Base-by-base conservation (phyloP, 2,888 invertebrate species). In the Ormia ochracea region DNA sequence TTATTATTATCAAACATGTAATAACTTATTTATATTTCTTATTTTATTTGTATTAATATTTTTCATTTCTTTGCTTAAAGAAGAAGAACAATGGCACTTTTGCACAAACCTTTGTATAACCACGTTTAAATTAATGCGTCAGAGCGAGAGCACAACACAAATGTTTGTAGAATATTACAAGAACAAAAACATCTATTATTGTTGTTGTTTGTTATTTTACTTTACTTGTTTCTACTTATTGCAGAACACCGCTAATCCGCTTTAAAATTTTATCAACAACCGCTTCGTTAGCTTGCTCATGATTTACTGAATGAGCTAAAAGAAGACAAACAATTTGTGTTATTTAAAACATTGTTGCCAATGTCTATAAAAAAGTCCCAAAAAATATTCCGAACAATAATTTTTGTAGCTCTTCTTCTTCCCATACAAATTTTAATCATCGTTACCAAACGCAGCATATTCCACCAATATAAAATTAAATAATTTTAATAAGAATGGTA, bases 81-180 rank as follows among this genome's bases (percentile, higher is more conserved):
- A 41, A 68, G 36, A 68, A 59, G 45, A 61, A 56, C 43, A 48
- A 17, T 19, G 33, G 31, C 72, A 75, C 72, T 72, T 79, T 76
- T 68, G 72, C 80, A 80, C 80, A 80, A 75, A 80, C 75, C 72
- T 76, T 72, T 72, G 31, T 58, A 19, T 12, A 48, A 70, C 50
- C 36, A 59, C 50, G 31, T 56, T 72, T 48, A 41, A 23, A 31
- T 36, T 7, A 72, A 63, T 72, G 58, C 43, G 80, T 63, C 73
- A 68, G 68, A 80, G 72, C 72, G 72, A 76, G 76, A 73, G 5
- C 54, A 80, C 80, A 72, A 58, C 61, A 78, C 65, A 36, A 41
- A 52, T 43, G 28, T 28, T 2, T 58, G 50, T 48, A 50, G 33
- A 78, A 38, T 72, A 50, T 45, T 6, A 6, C 9, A 76, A 70